These are phyloP conservation scores for Aporrectodea caliginosa DNA, from an alignment of 1,140 invertebrate genomes.

Conservation along the genomic window DNA sequence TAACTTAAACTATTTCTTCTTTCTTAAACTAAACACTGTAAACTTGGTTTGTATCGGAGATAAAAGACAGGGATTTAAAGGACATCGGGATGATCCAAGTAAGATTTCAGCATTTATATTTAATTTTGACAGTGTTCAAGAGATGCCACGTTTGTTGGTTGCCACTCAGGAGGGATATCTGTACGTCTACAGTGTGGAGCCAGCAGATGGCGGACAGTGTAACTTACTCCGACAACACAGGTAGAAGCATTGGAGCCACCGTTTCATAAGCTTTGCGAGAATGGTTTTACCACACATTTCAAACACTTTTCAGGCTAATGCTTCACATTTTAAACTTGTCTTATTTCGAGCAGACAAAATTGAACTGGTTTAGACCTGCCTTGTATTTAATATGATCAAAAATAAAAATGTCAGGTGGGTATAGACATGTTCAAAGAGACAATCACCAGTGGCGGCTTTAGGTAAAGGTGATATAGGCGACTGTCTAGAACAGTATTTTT, in stretches of 20 bases:
- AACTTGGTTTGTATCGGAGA: background rate
- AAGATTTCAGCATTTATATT: background rate
- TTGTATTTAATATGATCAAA: too few relatives aligned
- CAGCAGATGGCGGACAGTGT: constrained; percentile 21
- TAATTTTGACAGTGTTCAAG: background rate
- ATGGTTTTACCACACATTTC: too few relatives aligned
- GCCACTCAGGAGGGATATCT: background rate
- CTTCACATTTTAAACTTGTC: too few relatives aligned
- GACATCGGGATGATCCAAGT: background rate
- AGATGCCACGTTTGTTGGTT: constrained; percentile 6
- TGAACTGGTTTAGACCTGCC: too few relatives aligned
- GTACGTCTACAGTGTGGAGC: constrained; percentile 16
- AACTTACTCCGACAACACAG: constrained; percentile 1
- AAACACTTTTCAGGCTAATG: too few relatives aligned
- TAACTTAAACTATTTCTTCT: background rate
- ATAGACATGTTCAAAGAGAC: too few relatives aligned
- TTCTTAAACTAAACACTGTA: background rate
- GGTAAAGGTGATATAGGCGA: too few relatives aligned
- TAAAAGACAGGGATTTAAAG: background rate
- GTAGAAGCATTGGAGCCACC: background rate
- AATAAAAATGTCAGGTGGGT: too few relatives aligned
- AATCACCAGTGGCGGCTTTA: too few relatives aligned
- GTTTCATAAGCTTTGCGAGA: too few relatives aligned
- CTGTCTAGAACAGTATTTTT: too few relatives aligned
- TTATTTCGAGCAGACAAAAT: too few relatives aligned